These are phyloP conservation scores for Limnephilus rhombicus DNA, from an alignment of 2,888 invertebrate genomes.

Conservation along the genomic window DNA sequence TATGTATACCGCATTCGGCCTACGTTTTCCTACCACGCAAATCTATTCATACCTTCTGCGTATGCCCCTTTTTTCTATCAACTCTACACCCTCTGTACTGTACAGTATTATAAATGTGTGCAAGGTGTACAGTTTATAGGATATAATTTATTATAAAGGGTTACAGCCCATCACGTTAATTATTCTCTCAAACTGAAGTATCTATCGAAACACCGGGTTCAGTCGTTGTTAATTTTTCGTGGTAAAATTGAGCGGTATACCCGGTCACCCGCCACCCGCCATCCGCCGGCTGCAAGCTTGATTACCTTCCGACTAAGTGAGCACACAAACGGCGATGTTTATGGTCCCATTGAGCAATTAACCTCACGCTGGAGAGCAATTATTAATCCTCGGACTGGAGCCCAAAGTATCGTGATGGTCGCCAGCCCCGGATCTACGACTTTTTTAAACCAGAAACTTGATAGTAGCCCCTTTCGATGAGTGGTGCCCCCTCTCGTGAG, in stretches of 20 bases:
- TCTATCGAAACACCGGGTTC: not conserved
- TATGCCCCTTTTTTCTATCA: too few relatives aligned
- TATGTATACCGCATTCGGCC: too few relatives aligned
- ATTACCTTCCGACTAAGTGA: not conserved
- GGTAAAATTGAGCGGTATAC: not conserved
- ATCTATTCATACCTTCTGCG: too few relatives aligned
- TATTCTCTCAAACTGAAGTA: not conserved
- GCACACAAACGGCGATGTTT: not conserved
- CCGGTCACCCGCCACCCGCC: not conserved
- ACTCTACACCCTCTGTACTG: not conserved
- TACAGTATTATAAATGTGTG: not conserved
- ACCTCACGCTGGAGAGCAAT: conserved; percentile 1
- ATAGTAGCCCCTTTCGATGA: too few relatives aligned
- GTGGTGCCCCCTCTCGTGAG: too few relatives aligned
- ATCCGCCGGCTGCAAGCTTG: not conserved
- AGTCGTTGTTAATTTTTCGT: not conserved
- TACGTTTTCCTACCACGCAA: too few relatives aligned
- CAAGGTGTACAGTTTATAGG: too few relatives aligned
- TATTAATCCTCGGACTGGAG: not conserved
- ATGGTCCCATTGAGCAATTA: not conserved
- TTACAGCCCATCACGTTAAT: not conserved
- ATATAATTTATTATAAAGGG: too few relatives aligned
- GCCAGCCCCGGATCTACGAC: not conserved
- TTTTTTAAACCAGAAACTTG: too few relatives aligned
- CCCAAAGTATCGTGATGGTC: not conserved